Conservation (phyloP, 1,140 invertebrate genomes). For the Achatina immaculata region DNA sequence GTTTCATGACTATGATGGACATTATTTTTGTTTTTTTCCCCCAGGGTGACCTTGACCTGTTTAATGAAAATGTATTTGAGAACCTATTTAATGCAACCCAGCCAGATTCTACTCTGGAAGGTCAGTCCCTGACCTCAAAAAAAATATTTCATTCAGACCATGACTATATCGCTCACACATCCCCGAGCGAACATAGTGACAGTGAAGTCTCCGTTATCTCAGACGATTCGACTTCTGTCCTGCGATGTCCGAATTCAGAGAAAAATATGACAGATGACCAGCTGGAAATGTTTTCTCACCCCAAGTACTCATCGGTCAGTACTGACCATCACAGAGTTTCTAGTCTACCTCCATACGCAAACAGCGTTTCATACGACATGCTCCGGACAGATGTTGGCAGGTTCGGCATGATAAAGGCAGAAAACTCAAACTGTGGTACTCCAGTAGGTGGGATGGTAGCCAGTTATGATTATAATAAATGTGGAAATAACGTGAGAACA, state of each 20-base stretch:
- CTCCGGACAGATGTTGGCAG: background rate
- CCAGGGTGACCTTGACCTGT: slow-evolving; percentile 30
- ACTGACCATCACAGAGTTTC: background rate
- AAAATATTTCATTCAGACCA: slow-evolving; percentile 31
- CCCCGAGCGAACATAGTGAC: slow-evolving; percentile 36
- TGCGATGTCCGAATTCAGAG: background rate
- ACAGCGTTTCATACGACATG: slow-evolving; percentile 5
- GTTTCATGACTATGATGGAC: background rate
- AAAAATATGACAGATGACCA: slow-evolving; percentile 40
- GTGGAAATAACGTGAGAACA: slow-evolving; percentile 24
- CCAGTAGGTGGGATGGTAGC: too few species aligned
- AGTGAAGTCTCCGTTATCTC: slow-evolving; percentile 33
- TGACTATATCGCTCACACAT: slow-evolving; percentile 36
- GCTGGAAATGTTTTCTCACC: slow-evolving; percentile 15
- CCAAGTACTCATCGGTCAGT: background rate
- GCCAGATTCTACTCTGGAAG: slow-evolving; percentile 22
- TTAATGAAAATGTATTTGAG: slow-evolving; percentile 38
- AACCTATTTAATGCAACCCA: slow-evolving; percentile 25
- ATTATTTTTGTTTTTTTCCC: slow-evolving; percentile 26
- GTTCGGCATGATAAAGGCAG: background rate
- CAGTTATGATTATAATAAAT: background rate
- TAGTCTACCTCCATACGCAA: slow-evolving; percentile 6
- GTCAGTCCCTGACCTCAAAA: background rate
- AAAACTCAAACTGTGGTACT: background rate
- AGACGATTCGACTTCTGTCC: slow-evolving; percentile 17